These are phyloP conservation scores for Xiphophorus hellerii DNA, from an alignment of 2,113 vertebrate genomes.

Conservation along the genomic window DNA sequence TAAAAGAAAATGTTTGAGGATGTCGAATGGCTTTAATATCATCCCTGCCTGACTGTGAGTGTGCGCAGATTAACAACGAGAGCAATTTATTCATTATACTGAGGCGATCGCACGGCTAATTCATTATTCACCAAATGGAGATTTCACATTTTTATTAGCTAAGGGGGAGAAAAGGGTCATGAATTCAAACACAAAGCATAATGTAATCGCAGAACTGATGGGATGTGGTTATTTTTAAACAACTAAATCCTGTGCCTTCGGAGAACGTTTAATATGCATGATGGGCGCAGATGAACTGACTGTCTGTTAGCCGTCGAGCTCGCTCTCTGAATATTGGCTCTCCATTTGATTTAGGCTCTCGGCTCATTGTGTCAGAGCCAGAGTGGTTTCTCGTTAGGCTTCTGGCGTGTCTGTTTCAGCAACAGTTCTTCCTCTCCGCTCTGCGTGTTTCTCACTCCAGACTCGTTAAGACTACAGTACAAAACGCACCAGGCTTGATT, in stretches of 20 bases:
- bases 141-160: constrained; percentile 9
- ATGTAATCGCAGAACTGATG: neutral
- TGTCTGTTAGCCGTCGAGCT: constrained; percentile 1
- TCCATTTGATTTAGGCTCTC: constrained; percentile 12
- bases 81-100: constrained; percentile 18
- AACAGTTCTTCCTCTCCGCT: constrained; percentile 5
- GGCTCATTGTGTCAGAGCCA: constrained; percentile 9
- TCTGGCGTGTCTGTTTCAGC: constrained; percentile 13
- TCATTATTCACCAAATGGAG: constrained; percentile 29
- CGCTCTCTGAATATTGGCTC: neutral
- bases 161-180: neutral
- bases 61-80: constrained; percentile 16
- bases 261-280: neutral
- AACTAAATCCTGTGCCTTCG: neutral
- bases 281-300: neutral
- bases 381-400: constrained; percentile 43
- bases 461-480: constrained; percentile 45
- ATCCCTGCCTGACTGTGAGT: neutral
- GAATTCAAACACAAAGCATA: neutral
- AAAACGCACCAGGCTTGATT: constrained; percentile 30
- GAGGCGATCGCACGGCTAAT: constrained; percentile 18
- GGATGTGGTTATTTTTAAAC: neutral
- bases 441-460: constrained; percentile 14
- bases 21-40: constrained; percentile 9
- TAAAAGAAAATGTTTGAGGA: neutral